These are phyloP conservation scores for Eilema depressum DNA, from an alignment of 2,888 invertebrate genomes.

Conservation along the genomic window DNA sequence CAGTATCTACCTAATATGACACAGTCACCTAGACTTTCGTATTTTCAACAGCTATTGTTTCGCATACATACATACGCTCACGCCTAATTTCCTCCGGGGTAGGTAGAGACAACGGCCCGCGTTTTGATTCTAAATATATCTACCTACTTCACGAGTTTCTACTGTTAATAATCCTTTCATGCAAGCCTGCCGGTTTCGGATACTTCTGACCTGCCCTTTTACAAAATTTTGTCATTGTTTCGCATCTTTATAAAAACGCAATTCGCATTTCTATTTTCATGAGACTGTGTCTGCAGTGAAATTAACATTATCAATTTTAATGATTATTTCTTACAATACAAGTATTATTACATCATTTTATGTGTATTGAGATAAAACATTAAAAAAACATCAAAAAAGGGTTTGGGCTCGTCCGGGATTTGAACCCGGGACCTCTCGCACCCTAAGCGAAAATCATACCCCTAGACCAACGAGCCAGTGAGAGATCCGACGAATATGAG, in stretches of 20 bases:
- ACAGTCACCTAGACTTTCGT: conserved; percentile 15
- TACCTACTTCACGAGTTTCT: too few relatives aligned
- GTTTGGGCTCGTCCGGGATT: conserved; percentile 86
- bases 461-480: conserved; percentile 86
- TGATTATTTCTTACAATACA: conserved; percentile 30
- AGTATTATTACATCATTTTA: background rate
- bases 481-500: background rate
- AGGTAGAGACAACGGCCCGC: too few relatives aligned
- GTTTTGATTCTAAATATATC: too few relatives aligned
- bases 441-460: conserved; percentile 88
- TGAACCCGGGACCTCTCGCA: conserved; percentile 88
- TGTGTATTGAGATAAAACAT: background rate
- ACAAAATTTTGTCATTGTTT: conserved; percentile 33
- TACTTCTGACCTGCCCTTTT: too few relatives aligned
- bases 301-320: conserved; percentile 31
- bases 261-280: conserved; percentile 59
- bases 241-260: conserved; percentile 42
- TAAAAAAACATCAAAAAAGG: background rate
- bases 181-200: too few relatives aligned
- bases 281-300: conserved; percentile 29
- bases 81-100: too few relatives aligned
- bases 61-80: too few relatives aligned
- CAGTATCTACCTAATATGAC: background rate
- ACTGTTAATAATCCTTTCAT: too few relatives aligned
- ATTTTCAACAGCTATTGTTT: conserved; percentile 28